Evolutionary conservation across 1,140 invertebrate species (phyloP).

Genomic region (Helicoverpa armigera): DNA sequence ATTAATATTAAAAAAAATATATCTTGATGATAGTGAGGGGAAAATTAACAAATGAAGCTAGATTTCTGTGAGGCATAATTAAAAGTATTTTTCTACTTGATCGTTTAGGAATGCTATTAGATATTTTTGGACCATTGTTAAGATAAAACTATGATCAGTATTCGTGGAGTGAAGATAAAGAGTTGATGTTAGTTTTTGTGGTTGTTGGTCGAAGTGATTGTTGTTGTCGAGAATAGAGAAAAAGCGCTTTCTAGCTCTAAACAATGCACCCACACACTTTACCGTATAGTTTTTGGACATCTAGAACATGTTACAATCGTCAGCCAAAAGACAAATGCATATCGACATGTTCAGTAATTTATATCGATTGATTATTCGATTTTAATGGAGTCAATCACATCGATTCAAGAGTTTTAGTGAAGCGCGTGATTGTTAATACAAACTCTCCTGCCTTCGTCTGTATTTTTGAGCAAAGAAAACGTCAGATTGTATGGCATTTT

Average conservation of each 20-base stretch:
- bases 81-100: slow-evolving; percentile 85
- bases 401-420: not conserved
- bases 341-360: slow-evolving; percentile 2
- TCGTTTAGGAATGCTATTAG: slow-evolving; percentile 85
- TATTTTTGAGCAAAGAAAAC: slow-evolving; percentile 15
- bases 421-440: not conserved
- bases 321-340: not conserved
- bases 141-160: slow-evolving; percentile 80
- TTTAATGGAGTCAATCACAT: not conserved
- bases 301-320: slow-evolving; percentile 39
- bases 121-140: slow-evolving; percentile 87
- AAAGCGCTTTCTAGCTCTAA: slow-evolving; percentile 69
- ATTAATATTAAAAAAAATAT: slow-evolving; percentile 54
- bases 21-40: slow-evolving; percentile 70
- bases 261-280: slow-evolving; percentile 57
- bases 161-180: slow-evolving; percentile 70
- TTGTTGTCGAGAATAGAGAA: slow-evolving; percentile 72
- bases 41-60: slow-evolving; percentile 77
- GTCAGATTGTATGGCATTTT: slow-evolving; percentile 6
- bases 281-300: slow-evolving; percentile 46
- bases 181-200: slow-evolving; percentile 76
- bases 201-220: slow-evolving; percentile 72
- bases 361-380: slow-evolving; percentile 7
- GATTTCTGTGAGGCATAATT: slow-evolving; percentile 81
- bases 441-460: not conserved